A percentile compares a stretch with the other conserved stretches of the same genome.
These are phyloP conservation scores for Drosophila limbata DNA, from an alignment of 2,888 invertebrate genomes.

Conservation along the genomic window DNA sequence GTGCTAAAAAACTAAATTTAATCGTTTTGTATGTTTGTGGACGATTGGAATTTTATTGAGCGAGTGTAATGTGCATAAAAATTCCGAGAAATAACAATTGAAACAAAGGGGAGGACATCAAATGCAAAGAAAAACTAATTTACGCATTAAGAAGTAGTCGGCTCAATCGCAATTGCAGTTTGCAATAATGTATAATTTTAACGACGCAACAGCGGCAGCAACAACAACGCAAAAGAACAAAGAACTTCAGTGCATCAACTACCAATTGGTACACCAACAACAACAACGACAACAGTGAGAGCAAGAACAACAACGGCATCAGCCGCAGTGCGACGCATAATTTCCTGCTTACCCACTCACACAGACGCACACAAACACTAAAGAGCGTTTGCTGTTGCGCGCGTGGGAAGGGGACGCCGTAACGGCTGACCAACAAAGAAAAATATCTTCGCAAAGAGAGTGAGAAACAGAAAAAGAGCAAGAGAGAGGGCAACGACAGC, in stretches of 20 bases:
- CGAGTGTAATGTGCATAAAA: slow-evolving; percentile 44
- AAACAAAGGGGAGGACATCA: slow-evolving; percentile 44
- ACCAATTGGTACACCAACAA: slow-evolving; percentile 51
- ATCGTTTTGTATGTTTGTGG: slow-evolving; percentile 33
- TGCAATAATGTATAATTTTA: slow-evolving; percentile 66
- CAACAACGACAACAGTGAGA: slow-evolving; percentile 22
- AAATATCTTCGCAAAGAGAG: slow-evolving; percentile 44
- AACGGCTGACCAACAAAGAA: slow-evolving; percentile 70
- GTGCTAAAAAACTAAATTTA: slow-evolving; percentile 9
- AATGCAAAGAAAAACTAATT: slow-evolving; percentile 70
- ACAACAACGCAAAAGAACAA: slow-evolving; percentile 57
- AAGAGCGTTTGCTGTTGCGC: slow-evolving; percentile 52
- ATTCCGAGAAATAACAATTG: slow-evolving; percentile 44
- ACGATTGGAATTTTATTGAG: slow-evolving; percentile 25
- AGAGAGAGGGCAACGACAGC: slow-evolving; percentile 62
- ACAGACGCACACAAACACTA: slow-evolving; percentile 15
- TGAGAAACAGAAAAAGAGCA: slow-evolving; percentile 10
- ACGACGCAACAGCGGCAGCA: slow-evolving; percentile 47
- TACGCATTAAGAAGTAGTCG: slow-evolving; percentile 72
- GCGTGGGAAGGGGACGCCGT: slow-evolving; percentile 63
- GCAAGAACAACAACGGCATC: slow-evolving; percentile 35
- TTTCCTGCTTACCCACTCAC: slow-evolving; percentile 70
- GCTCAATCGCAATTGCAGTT: slow-evolving; percentile 43
- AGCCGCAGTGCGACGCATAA: slow-evolving; percentile 72
- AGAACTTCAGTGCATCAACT: slow-evolving; percentile 53